These are phyloP conservation scores for Phyllotis vaccarum DNA, from an alignment of 2,797 vertebrate species.

Conservation along the genomic window DNA sequence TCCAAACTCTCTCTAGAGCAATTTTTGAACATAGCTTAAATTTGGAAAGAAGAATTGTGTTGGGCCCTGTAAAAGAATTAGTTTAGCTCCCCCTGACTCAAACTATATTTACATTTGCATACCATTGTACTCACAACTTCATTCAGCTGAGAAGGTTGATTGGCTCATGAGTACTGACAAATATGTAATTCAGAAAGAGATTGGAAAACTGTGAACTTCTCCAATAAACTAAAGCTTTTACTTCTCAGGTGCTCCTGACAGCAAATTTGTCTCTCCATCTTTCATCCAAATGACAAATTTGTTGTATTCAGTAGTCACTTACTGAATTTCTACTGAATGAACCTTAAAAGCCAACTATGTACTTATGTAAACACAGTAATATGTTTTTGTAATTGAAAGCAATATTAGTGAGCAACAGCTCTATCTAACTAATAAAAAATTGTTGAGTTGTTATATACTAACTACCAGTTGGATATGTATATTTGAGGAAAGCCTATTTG, in stretches of 20 bases:
- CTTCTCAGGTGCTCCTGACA: not conserved
- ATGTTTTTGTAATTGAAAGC: slow-evolving; percentile 21
- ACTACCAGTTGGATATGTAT: slow-evolving; percentile 36
- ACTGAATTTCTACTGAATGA: slow-evolving; percentile 52
- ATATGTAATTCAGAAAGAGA: slow-evolving; percentile 30
- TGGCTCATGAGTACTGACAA: slow-evolving; percentile 37
- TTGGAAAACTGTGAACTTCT: not conserved
- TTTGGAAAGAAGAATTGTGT: slow-evolving; percentile 26
- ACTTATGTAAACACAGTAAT: slow-evolving; percentile 29
- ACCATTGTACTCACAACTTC: not conserved
- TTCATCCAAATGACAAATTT: slow-evolving; percentile 23
- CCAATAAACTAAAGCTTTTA: slow-evolving; percentile 26
- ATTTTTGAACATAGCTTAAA: slow-evolving; percentile 35
- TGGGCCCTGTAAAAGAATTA: slow-evolving; percentile 10
- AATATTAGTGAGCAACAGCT: slow-evolving; percentile 52
- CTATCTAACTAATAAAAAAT: slow-evolving; percentile 32
- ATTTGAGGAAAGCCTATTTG: slow-evolving; percentile 48
- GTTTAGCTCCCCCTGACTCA: not conserved
- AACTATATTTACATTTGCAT: too few relatives aligned
- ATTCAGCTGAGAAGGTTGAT: not conserved
- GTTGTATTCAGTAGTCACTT: slow-evolving; percentile 3
- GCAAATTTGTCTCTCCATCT: not conserved
- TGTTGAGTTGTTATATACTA: not conserved
- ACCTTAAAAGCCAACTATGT: not conserved
- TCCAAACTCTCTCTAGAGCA: not conserved